Conservation (phyloP, 2,113 vertebrate genomes). For the Spea multiplicata region DNA sequence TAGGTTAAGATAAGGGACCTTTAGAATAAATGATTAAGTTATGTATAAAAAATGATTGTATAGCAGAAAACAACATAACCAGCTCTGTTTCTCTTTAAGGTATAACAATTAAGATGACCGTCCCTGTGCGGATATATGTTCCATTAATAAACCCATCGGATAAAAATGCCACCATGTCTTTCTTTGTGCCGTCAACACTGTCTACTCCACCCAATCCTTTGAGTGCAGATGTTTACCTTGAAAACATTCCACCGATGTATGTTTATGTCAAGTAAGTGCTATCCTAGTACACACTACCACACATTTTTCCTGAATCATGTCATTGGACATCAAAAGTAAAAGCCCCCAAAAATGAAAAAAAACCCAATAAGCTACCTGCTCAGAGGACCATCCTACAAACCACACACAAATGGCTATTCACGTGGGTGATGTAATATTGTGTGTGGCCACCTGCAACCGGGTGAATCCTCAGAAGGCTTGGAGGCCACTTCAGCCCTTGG, state of each 20-base stretch:
- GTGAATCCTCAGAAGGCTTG: too few species aligned
- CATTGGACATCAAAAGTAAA: neutral
- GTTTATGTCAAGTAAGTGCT: slow-evolving; percentile 22
- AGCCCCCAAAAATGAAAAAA: neutral
- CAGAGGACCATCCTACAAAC: too few species aligned
- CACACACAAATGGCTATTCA: too few species aligned
- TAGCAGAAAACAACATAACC: too few species aligned
- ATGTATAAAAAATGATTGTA: too few species aligned
- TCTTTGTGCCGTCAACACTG: slow-evolving; percentile 38
- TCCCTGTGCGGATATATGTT: slow-evolving; percentile 12
- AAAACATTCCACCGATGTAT: slow-evolving; percentile 2
- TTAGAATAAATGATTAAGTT: too few species aligned
- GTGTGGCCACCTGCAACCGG: too few species aligned
- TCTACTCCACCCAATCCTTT: slow-evolving; percentile 42
- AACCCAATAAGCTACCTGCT: neutral
- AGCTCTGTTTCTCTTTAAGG: slow-evolving; percentile 4
- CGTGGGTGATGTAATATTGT: too few species aligned
- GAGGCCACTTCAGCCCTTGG: too few species aligned
- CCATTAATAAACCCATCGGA: neutral
- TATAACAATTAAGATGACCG: slow-evolving; percentile 23
- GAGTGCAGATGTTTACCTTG: slow-evolving; percentile 5
- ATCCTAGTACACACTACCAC: neutral
- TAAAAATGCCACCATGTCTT: slow-evolving; percentile 38
- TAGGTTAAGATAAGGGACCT: too few species aligned
- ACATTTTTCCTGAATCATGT: too few species aligned